A percentile compares a stretch with the other conserved stretches of the same genome.
Conservation (phyloP, 2,797 vertebrate species). For the Sebastes reedi region DNA sequence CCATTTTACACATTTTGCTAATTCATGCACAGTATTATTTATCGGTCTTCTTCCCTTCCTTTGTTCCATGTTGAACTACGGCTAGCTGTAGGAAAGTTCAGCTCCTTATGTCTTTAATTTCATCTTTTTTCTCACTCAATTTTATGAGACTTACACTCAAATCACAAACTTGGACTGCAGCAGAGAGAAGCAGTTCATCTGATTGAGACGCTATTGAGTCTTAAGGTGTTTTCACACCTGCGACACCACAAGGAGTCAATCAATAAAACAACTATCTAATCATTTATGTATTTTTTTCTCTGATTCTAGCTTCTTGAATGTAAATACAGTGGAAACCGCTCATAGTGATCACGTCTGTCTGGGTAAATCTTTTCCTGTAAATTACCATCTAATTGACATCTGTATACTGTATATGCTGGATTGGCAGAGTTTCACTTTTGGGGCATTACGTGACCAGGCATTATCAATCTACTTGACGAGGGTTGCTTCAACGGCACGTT, state of each 20-base stretch:
- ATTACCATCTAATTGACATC: no score
- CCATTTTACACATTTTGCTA: background rate
- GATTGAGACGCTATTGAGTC: background rate
- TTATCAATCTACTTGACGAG: no score
- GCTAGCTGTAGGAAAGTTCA: background rate
- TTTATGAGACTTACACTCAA: background rate
- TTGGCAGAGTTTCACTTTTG: no score
- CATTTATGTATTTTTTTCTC: background rate
- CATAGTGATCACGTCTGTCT: no score
- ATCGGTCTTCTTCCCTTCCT: background rate
- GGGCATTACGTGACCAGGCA: no score
- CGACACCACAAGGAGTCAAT: no score
- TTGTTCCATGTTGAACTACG: background rate
- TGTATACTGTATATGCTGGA: no score
- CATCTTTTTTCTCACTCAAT: background rate
- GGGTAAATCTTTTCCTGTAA: no score
- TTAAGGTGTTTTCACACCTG: background rate
- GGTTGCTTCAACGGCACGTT: no score
- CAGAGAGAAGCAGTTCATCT: background rate
- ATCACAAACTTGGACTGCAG: background rate
- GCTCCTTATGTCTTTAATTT: background rate
- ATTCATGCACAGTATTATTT: background rate
- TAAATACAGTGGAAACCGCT: no score
- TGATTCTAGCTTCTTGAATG: no score
- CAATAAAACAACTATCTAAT: background rate